A percentile compares a stretch with the other conserved stretches of the same genome.
phyloP scores from a whole-genome alignment of 1,140 invertebrate genomes.

The Caenorhabditis brenneri region DNA sequence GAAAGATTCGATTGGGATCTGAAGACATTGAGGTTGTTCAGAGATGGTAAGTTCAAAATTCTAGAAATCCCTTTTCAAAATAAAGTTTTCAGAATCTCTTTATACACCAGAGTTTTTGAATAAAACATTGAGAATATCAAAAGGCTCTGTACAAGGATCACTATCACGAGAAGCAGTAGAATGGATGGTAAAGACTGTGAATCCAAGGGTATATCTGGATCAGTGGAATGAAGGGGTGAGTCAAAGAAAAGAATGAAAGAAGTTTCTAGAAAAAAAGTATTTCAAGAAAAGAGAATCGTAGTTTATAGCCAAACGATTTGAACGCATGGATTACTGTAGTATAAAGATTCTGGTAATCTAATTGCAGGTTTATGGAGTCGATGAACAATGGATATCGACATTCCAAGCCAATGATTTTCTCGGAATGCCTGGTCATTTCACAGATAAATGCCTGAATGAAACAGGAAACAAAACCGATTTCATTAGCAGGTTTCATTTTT shows the following conservation, averaged over 20 bases:
- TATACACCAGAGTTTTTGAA: neutral
- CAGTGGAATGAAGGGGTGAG: neutral
- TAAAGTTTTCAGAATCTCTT: neutral
- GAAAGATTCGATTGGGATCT: constrained; percentile 18
- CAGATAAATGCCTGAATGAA: neutral
- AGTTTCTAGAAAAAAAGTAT: no score
- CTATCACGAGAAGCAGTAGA: constrained; percentile 23
- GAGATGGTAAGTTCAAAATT: neutral
- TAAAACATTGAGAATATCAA: neutral
- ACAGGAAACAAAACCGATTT: constrained; percentile 35
- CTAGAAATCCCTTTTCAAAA: neutral
- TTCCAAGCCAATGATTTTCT: constrained; percentile 36
- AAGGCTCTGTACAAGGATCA: constrained; percentile 30
- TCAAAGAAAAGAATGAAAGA: no score
- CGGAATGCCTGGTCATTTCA: constrained; percentile 34
- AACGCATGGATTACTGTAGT: no score
- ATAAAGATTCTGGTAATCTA: neutral
- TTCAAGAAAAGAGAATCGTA: no score
- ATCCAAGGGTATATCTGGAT: neutral
- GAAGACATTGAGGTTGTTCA: neutral
- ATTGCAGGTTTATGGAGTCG: neutral
- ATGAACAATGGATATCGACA: constrained; percentile 20
- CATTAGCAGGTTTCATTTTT: neutral
- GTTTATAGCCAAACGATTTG: no score
- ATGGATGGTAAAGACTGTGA: constrained; percentile 20